Base-by-base conservation (phyloP, 2,888 invertebrate genomes). In the Melangyna quadrimaculata region DNA sequence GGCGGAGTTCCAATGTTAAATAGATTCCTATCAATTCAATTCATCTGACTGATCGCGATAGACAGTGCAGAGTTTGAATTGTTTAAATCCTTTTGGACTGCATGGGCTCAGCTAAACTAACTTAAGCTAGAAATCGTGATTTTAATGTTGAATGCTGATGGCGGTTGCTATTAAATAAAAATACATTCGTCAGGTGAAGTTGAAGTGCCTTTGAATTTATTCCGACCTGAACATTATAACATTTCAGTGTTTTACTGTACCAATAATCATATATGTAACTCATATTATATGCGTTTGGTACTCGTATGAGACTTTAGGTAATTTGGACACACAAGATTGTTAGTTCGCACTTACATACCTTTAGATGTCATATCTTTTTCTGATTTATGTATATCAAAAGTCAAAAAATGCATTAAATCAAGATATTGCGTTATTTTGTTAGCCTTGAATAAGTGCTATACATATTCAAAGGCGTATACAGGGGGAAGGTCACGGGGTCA, bases 1-100 rank as follows among this genome's bases (percentile, higher is more conserved):
- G 65, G 53, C 37, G 69, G 19, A 65, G 45, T 45, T 9, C 69
- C 63, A 72, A 78, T 77, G 82, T 53, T 82, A 67, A 82, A 72
- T 71, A 57, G 51, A 77, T 78, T 78, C 71, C 72, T 78, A 78
- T 82, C 77, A 71, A 71, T 77, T 40, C 63, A 70, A 81, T 71
- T 65, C 48, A 71, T 71, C 65, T 57, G 48, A 75, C 35, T 75
- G 80, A 74, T 75, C 63, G 19, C 61, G 37, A 80, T 74, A 43
- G 40, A 63, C 59, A 69, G 51, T 27, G 24, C 59, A 69, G 51
- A 24, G 24, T 53, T 72, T 48, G 61, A 40, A 53, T 74, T 61
- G 61, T 35, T 48, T 19, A 53, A 75, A 70, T 80, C 75, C 70
- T 70, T 69, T 40, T 45, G 37, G n/a, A 53, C 35, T 53, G n/a